A percentile compares a stretch with the other conserved stretches of the same genome.
Evolutionary conservation across 2,113 vertebrate genomes (phyloP).

Genomic region (Thamnophis sirtalis): DNA sequence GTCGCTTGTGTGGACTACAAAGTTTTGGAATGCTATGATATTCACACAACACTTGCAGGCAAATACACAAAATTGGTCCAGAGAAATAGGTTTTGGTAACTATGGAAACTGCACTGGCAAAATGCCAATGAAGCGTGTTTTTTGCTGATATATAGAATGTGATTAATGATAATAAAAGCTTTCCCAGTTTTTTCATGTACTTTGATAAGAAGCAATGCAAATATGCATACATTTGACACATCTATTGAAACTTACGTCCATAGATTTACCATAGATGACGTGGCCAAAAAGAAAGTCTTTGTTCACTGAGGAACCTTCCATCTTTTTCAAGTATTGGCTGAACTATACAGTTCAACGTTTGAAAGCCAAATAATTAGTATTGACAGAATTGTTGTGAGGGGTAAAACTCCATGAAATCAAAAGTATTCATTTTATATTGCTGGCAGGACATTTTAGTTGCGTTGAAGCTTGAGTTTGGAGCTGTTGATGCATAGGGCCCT

Average conservation of each 20-base stretch:
- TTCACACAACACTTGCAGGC: not conserved
- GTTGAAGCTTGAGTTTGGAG: not conserved
- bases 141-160: not conserved
- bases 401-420: not conserved
- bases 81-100: not conserved
- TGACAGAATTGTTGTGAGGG: not conserved
- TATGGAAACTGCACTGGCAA: not conserved
- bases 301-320: not conserved
- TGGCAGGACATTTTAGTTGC: slow-evolving; percentile 11
- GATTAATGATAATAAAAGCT: not conserved
- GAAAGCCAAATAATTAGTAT: not conserved
- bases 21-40: not conserved
- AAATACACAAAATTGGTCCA: not conserved
- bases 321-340: not conserved
- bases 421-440: not conserved
- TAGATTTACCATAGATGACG: not conserved
- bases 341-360: not conserved
- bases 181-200: not conserved
- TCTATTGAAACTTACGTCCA: not conserved
- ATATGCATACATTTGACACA: not conserved
- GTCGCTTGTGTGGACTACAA: not conserved
- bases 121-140: not conserved
- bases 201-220: not conserved
- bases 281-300: not conserved
- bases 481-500: not conserved